Base-by-base conservation (phyloP, 2,113 vertebrate genomes). In the Eulemur macaco region DNA sequence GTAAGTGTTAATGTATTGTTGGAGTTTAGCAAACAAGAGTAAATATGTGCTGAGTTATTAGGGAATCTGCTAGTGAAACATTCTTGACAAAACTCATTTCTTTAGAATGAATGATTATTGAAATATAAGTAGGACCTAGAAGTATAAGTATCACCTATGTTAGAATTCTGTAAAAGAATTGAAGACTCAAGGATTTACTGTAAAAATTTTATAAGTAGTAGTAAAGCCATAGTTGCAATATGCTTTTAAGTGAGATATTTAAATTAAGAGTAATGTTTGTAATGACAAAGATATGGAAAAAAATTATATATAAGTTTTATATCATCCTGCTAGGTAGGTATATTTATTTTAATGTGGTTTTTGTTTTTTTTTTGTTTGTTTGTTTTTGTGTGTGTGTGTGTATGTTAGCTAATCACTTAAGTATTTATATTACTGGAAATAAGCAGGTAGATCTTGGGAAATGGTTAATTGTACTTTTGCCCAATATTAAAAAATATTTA, bases 31-130 rank as follows among this genome's bases (percentile, higher is more conserved):
- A 83, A 89, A 76, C 20, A 85, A 73, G 18, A 85, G 5, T 94
- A 81, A 68, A 23, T 91, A 89, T 25, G 23, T 81, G 39, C 29
- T 91, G 76, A 89, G 14, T 84, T 91, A 82, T 83, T 25, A 92
- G 27, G 29, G 47, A 86, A 68, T 90, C 31, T 84, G 27, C 34
- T 92, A 86, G 66, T 91, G 60, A 88, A 91, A 88, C 23, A 58
- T 96, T 93, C 23, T 78, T 96, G 47, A 76, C 45, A 86, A 60
- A 96, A 96, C 6, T 85, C 13, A 82, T 37, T 83, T 96, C 14
- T 96, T 96, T 88, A 76, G 85, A 96, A 84, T 34, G 31, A 94
- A 18, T 91, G 63, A 45, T 89, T 73, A 77, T 74, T 96, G 27
- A 15, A 74, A 68, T 86, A 6, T 77, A 81, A 83, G 12, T 95